phyloP scores from a whole-genome alignment of 1,140 invertebrate genomes.

The Leptopilina boulardi region DNA sequence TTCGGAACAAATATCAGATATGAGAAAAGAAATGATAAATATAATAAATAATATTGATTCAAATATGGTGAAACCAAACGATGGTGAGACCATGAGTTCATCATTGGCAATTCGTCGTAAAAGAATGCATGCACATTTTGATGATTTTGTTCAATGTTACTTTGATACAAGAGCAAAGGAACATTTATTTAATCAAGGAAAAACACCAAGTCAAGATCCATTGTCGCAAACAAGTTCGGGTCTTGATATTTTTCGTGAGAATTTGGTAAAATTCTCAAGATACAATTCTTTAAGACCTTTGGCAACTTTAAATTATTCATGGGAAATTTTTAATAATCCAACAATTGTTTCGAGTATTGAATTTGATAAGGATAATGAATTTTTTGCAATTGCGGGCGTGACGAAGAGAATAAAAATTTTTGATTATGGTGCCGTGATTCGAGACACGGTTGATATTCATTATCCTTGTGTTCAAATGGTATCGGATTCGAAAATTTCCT shows the following conservation, averaged over 20 bases:
- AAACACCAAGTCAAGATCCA: conserved; percentile 61
- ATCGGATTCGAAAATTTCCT: conserved; percentile 96
- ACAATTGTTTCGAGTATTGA: conserved; percentile 98
- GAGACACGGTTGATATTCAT: conserved; percentile 91
- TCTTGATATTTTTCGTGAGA: conserved; percentile 89
- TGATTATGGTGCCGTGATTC: conserved; percentile 91
- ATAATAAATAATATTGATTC: conserved; percentile 78
- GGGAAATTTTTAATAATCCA: conserved; percentile 91
- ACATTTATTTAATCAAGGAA: conserved; percentile 78
- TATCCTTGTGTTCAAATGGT: conserved; percentile 95
- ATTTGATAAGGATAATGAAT: conserved; percentile 97
- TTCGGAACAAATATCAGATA: conserved; percentile 75
- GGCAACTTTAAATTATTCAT: conserved; percentile 93
- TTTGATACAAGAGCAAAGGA: conserved; percentile 86
- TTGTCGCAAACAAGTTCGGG: conserved; percentile 74
- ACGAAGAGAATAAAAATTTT: conserved; percentile 97
- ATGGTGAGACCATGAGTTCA: conserved; percentile 64
- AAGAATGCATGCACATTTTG: conserved; percentile 91
- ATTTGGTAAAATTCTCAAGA: conserved; percentile 91
- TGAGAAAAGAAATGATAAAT: conserved; percentile 79
- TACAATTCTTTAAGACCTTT: conserved; percentile 88
- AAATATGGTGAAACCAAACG: conserved; percentile 72
- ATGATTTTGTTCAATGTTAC: conserved; percentile 93
- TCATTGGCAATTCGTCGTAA: conserved; percentile 82
- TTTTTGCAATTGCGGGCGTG: conserved; percentile 97